phyloP scores from a whole-genome alignment of 2,888 invertebrate genomes.

The Gymnosoma rotundatum region DNA sequence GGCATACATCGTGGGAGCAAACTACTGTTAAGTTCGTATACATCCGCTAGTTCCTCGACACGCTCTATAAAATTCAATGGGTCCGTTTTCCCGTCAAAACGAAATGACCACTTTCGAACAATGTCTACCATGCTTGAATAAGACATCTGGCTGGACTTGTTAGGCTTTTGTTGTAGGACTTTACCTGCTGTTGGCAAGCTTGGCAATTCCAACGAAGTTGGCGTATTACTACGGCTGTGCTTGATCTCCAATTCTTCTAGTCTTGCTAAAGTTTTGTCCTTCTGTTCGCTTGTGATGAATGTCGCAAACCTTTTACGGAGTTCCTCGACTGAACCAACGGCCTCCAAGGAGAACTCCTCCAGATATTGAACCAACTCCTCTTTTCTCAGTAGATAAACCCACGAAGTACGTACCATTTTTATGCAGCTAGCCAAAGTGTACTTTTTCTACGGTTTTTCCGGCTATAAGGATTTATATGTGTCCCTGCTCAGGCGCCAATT shows the following conservation, averaged over 20 bases:
- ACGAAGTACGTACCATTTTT: conserved; percentile 10
- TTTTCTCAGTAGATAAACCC: conserved; percentile 1
- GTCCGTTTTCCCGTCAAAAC: not conserved
- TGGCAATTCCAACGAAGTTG: not conserved
- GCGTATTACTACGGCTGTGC: not conserved
- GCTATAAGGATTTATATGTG: too few species aligned
- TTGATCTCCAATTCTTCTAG: not conserved
- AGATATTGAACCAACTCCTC: not conserved
- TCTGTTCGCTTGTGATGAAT: not conserved
- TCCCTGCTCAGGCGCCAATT: not conserved
- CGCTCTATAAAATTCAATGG: conserved; percentile 8
- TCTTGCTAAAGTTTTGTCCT: not conserved
- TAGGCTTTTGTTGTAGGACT: too few species aligned
- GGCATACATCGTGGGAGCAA: conserved; percentile 10
- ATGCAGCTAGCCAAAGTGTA: too few species aligned
- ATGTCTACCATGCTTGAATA: conserved; percentile 5
- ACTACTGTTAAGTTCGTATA: not conserved
- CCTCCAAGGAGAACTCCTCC: not conserved
- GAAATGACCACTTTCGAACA: conserved; percentile 3
- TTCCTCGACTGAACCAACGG: not conserved
- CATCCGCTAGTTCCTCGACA: conserved; percentile 8
- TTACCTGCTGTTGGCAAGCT: not conserved
- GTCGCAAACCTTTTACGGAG: not conserved
- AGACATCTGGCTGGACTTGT: not conserved
- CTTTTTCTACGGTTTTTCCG: too few species aligned